Evolutionary conservation across 2,797 vertebrate genomes (phyloP), one percentile per base, ranked within the genome.

Genomic region (Scomberomorus guttatus): DNA sequence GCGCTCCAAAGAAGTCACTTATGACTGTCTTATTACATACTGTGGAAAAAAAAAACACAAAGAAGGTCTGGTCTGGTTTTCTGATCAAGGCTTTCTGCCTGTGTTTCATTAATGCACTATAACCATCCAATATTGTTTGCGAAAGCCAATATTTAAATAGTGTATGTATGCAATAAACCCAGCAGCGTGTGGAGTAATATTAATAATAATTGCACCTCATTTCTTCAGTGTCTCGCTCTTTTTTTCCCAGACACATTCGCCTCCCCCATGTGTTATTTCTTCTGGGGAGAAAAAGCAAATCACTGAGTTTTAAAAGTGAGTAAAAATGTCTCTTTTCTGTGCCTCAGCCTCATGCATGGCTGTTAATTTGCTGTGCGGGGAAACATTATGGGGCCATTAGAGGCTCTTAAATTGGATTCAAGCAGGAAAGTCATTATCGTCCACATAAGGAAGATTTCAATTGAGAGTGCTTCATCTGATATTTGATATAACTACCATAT

Each of bases 401-500:
- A 92, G 84, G 85, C 83, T 87, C 87, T 91, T 92, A 90, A 91
- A 93, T 92, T 93, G 85, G 90, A 91, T 90, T 90, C 87, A 92
- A 90, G 90, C 87, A 85, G 89, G 80, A 92, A 93, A 93, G 83
- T 91, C 89, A 93, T 93, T 91, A 92, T 86, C 81, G 71, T 88
- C 80, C 87, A 86, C 84, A 91, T 90, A 89, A 91, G 87, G 89
- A 93, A 90, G 83, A 93, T 92, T 92, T 94, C 85, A 92, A 90
- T 92, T 89, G 87, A 90, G 85, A 89, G 89, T 75, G 81, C 88
- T 89, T 90, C 81, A 84, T 91, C 61, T 88, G 87, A 91, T 89
- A 89, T 92, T 81, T 89, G 80, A 90, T 90, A 93, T 86, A 85
- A 90, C 82, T 73, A 83, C 75, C 84, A 86, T 85, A 90, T 89